Conservation (phyloP, 2,888 invertebrate genomes). For the Hedya salicella region DNA sequence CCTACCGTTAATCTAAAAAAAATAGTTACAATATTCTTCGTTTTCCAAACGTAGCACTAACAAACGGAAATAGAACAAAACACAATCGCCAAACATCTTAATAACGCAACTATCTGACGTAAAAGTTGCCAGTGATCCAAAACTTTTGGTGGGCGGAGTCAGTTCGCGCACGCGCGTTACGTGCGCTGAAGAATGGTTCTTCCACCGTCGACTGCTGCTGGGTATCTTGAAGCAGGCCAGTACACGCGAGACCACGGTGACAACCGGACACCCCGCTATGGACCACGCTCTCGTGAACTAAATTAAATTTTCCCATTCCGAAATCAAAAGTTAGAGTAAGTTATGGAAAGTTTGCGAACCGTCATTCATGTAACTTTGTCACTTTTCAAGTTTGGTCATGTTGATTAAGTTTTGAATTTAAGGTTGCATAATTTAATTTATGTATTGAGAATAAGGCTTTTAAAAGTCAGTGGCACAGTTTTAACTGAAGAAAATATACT, state of each 20-base stretch:
- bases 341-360: slow-evolving; percentile 25
- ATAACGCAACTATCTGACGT: slow-evolving; percentile 3
- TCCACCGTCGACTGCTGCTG: slow-evolving; percentile 65
- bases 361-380: slow-evolving; percentile 35
- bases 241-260: slow-evolving; percentile 72
- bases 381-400: slow-evolving; percentile 1
- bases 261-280: slow-evolving; percentile 73
- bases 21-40: too few relatives aligned
- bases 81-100: slow-evolving; percentile 11
- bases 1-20: too few relatives aligned
- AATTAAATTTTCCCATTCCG: slow-evolving; percentile 41
- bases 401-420: slow-evolving; percentile 10
- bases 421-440: not conserved
- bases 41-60: not conserved
- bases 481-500: too few relatives aligned
- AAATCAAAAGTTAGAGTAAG: slow-evolving; percentile 37
- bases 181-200: slow-evolving; percentile 74
- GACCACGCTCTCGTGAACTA: slow-evolving; percentile 57
- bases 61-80: not conserved
- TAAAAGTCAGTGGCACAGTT: too few relatives aligned
- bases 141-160: slow-evolving; percentile 75
- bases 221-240: slow-evolving; percentile 62
- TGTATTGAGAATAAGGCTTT: not conserved
- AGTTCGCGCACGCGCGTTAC: slow-evolving; percentile 66
- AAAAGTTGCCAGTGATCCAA: slow-evolving; percentile 50